Conservation (phyloP, 2,797 vertebrate species). For the Microctenopoma steveboyesi region DNA sequence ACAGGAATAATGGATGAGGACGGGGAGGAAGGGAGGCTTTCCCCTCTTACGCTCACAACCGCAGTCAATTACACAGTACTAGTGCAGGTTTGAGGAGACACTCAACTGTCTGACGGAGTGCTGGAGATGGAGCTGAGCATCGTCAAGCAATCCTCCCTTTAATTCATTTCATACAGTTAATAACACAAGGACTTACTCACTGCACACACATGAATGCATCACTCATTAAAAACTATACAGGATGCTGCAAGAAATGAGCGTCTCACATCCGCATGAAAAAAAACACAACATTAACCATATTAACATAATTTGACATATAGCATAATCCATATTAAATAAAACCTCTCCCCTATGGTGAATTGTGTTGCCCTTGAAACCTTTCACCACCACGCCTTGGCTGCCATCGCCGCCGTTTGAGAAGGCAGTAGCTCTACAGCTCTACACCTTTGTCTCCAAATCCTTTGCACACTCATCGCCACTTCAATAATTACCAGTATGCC, state of each 20-base stretch:
- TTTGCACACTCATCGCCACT: conserved; percentile 46
- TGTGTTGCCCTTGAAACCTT: conserved; percentile 26
- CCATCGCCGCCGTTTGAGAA: conserved; percentile 11
- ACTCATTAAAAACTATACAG: conserved; percentile 16
- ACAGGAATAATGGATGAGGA: conserved; percentile 65
- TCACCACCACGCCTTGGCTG: background rate
- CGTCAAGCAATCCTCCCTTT: conserved; percentile 40
- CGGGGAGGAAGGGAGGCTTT: conserved; percentile 58
- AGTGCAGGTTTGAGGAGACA: conserved; percentile 20
- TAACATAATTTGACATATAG: conserved; percentile 19
- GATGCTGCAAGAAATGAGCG: conserved; percentile 8
- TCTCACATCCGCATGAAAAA: conserved; percentile 13
- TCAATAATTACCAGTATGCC: conserved; percentile 45
- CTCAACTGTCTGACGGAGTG: conserved; percentile 36
- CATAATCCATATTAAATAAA: conserved; percentile 15
- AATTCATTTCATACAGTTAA: conserved; percentile 46
- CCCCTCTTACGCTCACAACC: conserved; percentile 25
- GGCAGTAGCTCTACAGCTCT: conserved; percentile 11
- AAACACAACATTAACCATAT: conserved; percentile 15
- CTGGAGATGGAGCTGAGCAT: conserved; percentile 17
- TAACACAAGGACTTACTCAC: conserved; percentile 27
- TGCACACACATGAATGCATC: conserved; percentile 34
- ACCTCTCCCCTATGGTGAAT: background rate
- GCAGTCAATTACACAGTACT: conserved; percentile 47
- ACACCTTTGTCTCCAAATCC: conserved; percentile 27